Conservation (phyloP, 1,140 invertebrate genomes). For the Apis mellifera region Amel_HAv3.1 CM009933.2:9215001-9215500, state of each 20-base stretch:
- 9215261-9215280: constrained; percentile 19
- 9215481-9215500: no score
- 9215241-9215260: constrained; percentile 55
- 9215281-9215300: constrained; percentile 30
- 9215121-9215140: constrained; percentile 61
- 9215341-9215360: background rate
- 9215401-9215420: background rate
- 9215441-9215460: no score
- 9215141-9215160: constrained; percentile 6
- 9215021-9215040: constrained; percentile 50
- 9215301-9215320: constrained; percentile 24
- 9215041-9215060: constrained; percentile 55
- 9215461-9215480: no score
- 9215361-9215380: background rate
- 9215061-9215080: constrained; percentile 55
- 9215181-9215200: constrained; percentile 68
- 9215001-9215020: constrained; percentile 54
- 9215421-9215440: no score
- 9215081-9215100: constrained; percentile 51
- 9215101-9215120: constrained; percentile 71
- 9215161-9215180: constrained; percentile 65
- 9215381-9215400: background rate
- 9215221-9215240: constrained; percentile 50
- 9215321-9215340: background rate
- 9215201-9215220: constrained; percentile 54